Percentiles rank a stretch among this genome's conserved stretches.
These are phyloP conservation scores for Amyelois transitella DNA, from an alignment of 1,140 invertebrate genomes.

Conservation along the genomic window DNA sequence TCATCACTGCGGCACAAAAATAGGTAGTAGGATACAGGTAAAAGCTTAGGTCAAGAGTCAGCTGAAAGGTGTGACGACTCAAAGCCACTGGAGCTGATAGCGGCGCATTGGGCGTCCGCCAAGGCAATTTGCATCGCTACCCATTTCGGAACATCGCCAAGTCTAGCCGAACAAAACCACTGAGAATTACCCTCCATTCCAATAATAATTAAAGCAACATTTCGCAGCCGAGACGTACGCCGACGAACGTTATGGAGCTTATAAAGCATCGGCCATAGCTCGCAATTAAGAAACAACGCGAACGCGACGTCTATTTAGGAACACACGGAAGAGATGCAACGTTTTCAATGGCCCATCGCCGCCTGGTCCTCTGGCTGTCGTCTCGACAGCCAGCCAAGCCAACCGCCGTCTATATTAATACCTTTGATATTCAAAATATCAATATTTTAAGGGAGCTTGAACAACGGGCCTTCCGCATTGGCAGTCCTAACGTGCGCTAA, in stretches of 20 bases:
- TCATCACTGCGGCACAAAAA: neutral
- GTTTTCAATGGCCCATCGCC: conserved; percentile 62
- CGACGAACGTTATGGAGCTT: conserved; percentile 67
- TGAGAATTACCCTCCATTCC: conserved; percentile 72
- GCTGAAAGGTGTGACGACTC: conserved; percentile 42
- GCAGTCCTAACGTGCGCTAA: conserved; percentile 38
- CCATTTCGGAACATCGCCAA: conserved; percentile 73
- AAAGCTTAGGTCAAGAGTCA: conserved; percentile 40
- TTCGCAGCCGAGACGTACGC: conserved; percentile 61
- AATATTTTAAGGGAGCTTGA: conserved; percentile 62
- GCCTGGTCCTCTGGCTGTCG: conserved; percentile 32
- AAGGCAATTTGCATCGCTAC: conserved; percentile 74
- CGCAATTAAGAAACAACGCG: conserved; percentile 70
- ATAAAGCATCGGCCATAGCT: conserved; percentile 65
- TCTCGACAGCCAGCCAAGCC: conserved; percentile 37
- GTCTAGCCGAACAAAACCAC: conserved; percentile 74
- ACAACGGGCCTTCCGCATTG: conserved; percentile 57
- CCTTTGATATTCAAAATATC: conserved; percentile 69
- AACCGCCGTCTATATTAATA: conserved; percentile 60
- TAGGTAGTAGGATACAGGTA: neutral
- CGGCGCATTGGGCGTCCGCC: conserved; percentile 69
- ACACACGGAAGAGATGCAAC: conserved; percentile 68
- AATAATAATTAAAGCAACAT: conserved; percentile 75
- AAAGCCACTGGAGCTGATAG: conserved; percentile 50
- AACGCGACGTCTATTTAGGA: conserved; percentile 64